Percentiles rank a stretch among this genome's conserved stretches.
Conservation (phyloP, 2,888 invertebrate species). For the Chironomus tentans region DNA sequence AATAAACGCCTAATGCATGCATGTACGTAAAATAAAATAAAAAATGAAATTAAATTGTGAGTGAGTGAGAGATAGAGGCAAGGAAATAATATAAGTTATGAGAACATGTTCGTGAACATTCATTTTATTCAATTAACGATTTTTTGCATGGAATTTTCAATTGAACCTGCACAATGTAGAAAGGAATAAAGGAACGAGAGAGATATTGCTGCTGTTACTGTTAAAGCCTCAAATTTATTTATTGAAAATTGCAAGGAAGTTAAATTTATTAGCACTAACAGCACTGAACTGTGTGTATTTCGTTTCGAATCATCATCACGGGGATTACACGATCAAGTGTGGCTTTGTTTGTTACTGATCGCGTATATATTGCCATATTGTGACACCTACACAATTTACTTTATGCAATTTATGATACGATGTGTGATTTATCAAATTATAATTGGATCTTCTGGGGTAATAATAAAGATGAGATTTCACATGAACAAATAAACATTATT, state of each 20-base stretch:
- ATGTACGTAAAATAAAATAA: not conserved
- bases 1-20: conserved; percentile 4
- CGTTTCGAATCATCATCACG: not conserved
- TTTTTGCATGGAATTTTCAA: not conserved
- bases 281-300: not conserved
- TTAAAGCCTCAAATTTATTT: no score
- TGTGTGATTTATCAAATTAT: not conserved
- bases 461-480: no score
- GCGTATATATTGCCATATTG: not conserved
- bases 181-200: not conserved
- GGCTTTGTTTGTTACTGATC: not conserved
- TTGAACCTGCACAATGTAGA: not conserved
- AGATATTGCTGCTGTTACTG: not conserved
- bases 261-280: not conserved
- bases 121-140: conserved; percentile 19
- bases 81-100: not conserved
- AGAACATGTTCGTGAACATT: conserved; percentile 3
- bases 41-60: not conserved
- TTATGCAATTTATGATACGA: not conserved
- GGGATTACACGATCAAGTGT: not conserved
- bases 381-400: no score
- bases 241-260: not conserved
- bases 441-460: not conserved
- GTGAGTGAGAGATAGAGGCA: not conserved
- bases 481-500: no score